phyloP scores from a whole-genome alignment of 2,797 vertebrate genomes.

The Jordanella pulchra region DNA sequence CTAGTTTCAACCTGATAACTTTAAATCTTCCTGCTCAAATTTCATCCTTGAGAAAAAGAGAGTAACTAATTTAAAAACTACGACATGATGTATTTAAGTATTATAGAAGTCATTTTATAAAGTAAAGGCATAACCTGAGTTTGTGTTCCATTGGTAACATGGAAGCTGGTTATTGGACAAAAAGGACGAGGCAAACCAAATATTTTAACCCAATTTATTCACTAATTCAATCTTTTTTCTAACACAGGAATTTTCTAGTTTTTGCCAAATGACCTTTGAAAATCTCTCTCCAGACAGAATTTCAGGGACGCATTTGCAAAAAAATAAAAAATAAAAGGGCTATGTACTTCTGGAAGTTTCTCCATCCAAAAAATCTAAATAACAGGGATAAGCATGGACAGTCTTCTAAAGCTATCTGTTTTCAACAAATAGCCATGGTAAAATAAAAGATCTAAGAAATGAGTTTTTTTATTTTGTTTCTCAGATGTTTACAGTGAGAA shows the following conservation, averaged over 20 bases:
- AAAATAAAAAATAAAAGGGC: not conserved
- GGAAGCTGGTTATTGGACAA: not conserved
- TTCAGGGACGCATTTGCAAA: not conserved
- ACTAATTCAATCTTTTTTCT: not conserved
- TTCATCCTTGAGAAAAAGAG: not conserved
- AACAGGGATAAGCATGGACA: not conserved
- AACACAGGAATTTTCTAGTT: not conserved
- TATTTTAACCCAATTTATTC: not conserved
- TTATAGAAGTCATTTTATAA: not conserved
- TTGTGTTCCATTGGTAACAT: not conserved
- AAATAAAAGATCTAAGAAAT: not conserved
- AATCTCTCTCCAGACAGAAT: not conserved
- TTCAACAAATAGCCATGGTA: too few species aligned
- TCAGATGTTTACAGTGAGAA: not conserved
- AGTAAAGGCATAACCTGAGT: not conserved
- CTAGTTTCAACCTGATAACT: not conserved
- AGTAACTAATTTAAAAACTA: not conserved
- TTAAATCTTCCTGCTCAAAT: not conserved
- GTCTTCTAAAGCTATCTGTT: not conserved
- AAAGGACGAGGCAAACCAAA: not conserved
- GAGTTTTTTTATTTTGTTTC: not conserved
- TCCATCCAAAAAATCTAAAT: not conserved
- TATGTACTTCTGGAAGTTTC: not conserved
- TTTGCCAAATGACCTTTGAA: not conserved
- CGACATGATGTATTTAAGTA: not conserved